These are phyloP conservation scores for Oryzias sinensis DNA, from an alignment of 2,797 vertebrate genomes.

Conservation along the genomic window DNA sequence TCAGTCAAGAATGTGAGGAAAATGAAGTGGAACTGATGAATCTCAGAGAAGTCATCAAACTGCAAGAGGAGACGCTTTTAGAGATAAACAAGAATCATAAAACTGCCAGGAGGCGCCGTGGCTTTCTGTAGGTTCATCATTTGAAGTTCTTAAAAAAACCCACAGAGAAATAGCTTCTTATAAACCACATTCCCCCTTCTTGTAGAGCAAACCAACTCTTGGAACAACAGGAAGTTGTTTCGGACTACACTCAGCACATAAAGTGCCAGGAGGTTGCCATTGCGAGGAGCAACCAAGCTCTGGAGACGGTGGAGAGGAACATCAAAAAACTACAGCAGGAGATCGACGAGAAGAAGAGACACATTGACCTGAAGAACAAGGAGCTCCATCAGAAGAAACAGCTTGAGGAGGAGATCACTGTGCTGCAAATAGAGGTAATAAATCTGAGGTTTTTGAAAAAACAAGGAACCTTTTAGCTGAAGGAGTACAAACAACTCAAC, in stretches of 20 bases:
- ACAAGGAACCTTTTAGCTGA: no score
- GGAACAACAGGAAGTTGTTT: slow-evolving; percentile 86
- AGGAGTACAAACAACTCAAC: no score
- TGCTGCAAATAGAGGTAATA: slow-evolving; percentile 84
- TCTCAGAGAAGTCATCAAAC: slow-evolving; percentile 71
- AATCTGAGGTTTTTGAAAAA: no score
- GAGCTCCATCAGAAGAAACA: slow-evolving; percentile 67
- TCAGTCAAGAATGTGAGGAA: slow-evolving; percentile 78
- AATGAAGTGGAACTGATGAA: slow-evolving; percentile 72
- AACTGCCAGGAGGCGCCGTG: slow-evolving; percentile 65
- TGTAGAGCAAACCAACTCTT: slow-evolving; percentile 84
- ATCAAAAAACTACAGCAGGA: slow-evolving; percentile 77
- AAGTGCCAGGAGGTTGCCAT: slow-evolving; percentile 80
- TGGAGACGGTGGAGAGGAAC: slow-evolving; percentile 84
- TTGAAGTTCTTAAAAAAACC: neutral
- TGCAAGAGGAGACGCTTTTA: slow-evolving; percentile 75
- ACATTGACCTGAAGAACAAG: slow-evolving; percentile 73
- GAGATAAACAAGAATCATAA: slow-evolving; percentile 77
- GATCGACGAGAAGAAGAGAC: slow-evolving; percentile 79
- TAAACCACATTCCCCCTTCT: neutral
- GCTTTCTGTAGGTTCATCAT: slow-evolving; percentile 76
- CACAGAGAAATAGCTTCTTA: neutral
- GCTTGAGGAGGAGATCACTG: slow-evolving; percentile 76
- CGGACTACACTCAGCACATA: slow-evolving; percentile 82
- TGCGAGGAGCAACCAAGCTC: slow-evolving; percentile 71